phyloP scores from a whole-genome alignment of 2,113 vertebrate genomes.

The Trinectes maculatus region DNA sequence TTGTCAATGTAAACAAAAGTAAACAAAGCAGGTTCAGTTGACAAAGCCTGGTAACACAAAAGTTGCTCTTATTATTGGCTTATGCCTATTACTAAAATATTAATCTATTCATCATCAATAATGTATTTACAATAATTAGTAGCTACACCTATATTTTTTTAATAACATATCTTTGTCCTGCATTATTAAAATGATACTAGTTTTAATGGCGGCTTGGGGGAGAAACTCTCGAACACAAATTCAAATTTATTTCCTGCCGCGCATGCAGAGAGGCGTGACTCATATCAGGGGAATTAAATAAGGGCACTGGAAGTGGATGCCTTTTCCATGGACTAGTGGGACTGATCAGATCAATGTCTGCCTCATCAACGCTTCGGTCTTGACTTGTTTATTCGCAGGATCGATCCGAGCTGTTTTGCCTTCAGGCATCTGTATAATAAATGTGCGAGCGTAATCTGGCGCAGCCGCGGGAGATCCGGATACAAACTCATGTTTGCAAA shows the following conservation, averaged over 20 bases:
- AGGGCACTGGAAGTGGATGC: slow-evolving; percentile 53
- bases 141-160: too few relatives aligned
- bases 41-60: too few relatives aligned
- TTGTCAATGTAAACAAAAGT: too few relatives aligned
- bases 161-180: too few relatives aligned
- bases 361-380: slow-evolving; percentile 70
- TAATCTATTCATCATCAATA: too few relatives aligned
- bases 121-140: too few relatives aligned
- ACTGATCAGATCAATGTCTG: slow-evolving; percentile 67
- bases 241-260: slow-evolving; percentile 33
- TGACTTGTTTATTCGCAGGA: slow-evolving; percentile 71
- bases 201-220: background rate
- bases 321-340: slow-evolving; percentile 38
- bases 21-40: too few relatives aligned
- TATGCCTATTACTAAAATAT: too few relatives aligned
- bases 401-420: slow-evolving; percentile 57
- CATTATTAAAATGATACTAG: too few relatives aligned
- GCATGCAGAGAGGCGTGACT: slow-evolving; percentile 45
- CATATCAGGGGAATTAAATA: slow-evolving; percentile 53
- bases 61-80: too few relatives aligned
- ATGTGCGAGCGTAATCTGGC: slow-evolving; percentile 16
- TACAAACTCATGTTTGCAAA: slow-evolving; percentile 31
- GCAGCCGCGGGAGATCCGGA: slow-evolving; percentile 40
- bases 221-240: slow-evolving; percentile 29
- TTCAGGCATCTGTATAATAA: slow-evolving; percentile 57